A percentile compares a stretch with the other conserved stretches of the same genome.
These are phyloP conservation scores for Muschampia plurimacula DNA, from an alignment of 2,888 invertebrate species.

Conservation along the genomic window DNA sequence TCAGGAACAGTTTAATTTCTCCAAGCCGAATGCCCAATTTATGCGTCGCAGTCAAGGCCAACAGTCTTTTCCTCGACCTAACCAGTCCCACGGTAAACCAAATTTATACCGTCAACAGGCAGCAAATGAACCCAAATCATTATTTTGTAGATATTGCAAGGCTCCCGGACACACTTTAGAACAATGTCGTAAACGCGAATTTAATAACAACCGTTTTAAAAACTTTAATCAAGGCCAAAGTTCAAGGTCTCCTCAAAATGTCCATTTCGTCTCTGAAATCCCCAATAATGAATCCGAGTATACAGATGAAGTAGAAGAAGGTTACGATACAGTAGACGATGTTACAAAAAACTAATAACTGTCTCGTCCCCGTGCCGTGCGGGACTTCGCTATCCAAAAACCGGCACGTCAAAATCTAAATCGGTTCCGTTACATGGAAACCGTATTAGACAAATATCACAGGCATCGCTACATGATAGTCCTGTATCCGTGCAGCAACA, in stretches of 20 bases:
- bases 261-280: constrained; percentile 6
- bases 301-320: neutral
- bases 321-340: constrained; percentile 4
- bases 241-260: neutral
- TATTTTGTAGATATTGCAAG: constrained; percentile 36
- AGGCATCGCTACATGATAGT: neutral
- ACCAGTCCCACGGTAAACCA: neutral
- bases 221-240: constrained; percentile 15
- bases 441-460: neutral
- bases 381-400: constrained; percentile 3
- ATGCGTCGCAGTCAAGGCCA: neutral
- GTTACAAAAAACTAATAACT: constrained; percentile 21
- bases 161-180: constrained; percentile 38
- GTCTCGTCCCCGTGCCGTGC: constrained; percentile 23
- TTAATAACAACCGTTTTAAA: constrained; percentile 36
- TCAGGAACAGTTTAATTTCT: too few relatives aligned
- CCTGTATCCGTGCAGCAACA: neutral
- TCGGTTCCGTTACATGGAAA: constrained; percentile 18
- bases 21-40: neutral
- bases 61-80: neutral
- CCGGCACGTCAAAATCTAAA: constrained; percentile 20
- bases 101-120: neutral
- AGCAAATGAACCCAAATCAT: constrained; percentile 37
- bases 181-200: constrained; percentile 40
- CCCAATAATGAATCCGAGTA: neutral